Evolutionary conservation across 2,113 vertebrate species (phyloP), one percentile per base, ranked within the genome.

Genomic region (Lutjanus erythropterus): DNA sequence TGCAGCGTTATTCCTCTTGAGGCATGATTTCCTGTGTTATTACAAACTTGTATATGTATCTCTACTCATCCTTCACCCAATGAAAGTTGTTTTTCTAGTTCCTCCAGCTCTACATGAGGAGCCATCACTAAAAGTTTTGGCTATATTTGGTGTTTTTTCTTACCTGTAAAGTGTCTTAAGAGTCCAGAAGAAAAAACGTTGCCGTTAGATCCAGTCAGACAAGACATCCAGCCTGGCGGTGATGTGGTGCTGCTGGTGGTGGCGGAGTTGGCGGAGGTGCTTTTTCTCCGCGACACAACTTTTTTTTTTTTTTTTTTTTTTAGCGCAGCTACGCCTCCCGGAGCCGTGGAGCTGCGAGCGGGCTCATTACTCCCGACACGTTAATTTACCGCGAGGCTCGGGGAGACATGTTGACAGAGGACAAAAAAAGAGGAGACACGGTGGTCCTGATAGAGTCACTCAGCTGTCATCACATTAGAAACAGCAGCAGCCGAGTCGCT

Each of bases 381-480:
- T 33, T 33, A 0, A 14, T 44, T 35, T 7, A 3, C 8, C 25
- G 27, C 7, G 21, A 49, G 44, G 11, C 21, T 52, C 31, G 52
- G 15, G 62, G 15, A n/a, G 41, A 7, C 74, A 31, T 10, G 60
- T 11, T 58, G 80, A 3, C 59, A 50, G 33, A 0, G 11, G 39
- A n/a, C n/a, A n/a, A n/a, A n/a, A n/a, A n/a, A n/a, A n/a, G 44
- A 39, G n/a, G 53, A 4, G 74, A 19, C 69, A 1, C 75, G 60
- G 61, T 49, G 50, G 74, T 44, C 58, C 68, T 25, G 53, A 39
- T 78, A 44, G 77, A 41, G 79, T 74, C 42, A 78, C 66, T 93
- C 93, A 95, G 94, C 94, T 95, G 94, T 95, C 94, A 95, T 89
- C 88, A 75, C 79, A 27, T 71, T 71, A 69, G 49, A 78, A 73